These are phyloP conservation scores for Nothoprocta perdicaria DNA, from an alignment of 2,113 vertebrate species.

Conservation along the genomic window DNA sequence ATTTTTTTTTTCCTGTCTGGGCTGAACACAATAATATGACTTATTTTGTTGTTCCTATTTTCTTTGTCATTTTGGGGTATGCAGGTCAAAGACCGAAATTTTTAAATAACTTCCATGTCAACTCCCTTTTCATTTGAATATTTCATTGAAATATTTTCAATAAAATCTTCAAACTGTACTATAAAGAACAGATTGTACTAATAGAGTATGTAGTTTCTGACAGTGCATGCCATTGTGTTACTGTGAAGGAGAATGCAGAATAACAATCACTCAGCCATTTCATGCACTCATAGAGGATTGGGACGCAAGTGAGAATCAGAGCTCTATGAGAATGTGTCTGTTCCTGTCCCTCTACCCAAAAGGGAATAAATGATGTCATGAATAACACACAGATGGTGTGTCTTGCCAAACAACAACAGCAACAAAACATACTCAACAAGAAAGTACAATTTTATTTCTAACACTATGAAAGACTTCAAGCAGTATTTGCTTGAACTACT, in stretches of 20 bases:
- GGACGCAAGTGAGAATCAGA: background rate
- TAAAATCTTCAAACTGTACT: background rate
- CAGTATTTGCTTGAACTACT: background rate
- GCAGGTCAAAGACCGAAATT: background rate
- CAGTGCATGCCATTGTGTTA: background rate
- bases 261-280: background rate
- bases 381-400: accelerated
- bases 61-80: background rate
- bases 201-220: background rate
- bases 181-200: background rate
- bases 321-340: background rate
- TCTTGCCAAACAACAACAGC: background rate
- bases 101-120: background rate
- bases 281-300: background rate
- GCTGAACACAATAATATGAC: background rate
- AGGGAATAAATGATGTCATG: accelerated
- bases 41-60: background rate
- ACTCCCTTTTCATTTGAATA: background rate
- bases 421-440: background rate
- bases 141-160: background rate
- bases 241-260: background rate
- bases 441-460: background rate
- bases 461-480: background rate
- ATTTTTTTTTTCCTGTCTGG: background rate
- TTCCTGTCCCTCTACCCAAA: background rate